Evolutionary conservation across 2,113 vertebrate species (phyloP).

Genomic region (Leptobrachium ailaonicum): DNA sequence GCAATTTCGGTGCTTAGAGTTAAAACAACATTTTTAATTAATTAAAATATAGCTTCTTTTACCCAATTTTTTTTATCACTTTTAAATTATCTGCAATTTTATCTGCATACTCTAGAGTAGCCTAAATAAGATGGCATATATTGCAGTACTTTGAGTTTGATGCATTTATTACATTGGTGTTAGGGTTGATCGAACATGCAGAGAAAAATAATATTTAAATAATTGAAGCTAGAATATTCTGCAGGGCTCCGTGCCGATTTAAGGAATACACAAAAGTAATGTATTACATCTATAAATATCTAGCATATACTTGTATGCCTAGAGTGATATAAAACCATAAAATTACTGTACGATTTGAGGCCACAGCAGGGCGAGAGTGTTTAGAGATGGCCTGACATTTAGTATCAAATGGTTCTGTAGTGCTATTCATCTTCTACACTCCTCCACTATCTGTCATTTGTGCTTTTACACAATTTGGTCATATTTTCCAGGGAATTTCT

Average conservation of each 20-base stretch:
- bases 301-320: not conserved
- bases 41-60: too few species aligned
- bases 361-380: not conserved
- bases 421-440: slow-evolving; percentile 9
- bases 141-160: too few species aligned
- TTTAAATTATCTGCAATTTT: too few species aligned
- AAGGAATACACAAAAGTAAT: not conserved
- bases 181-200: too few species aligned
- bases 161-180: too few species aligned
- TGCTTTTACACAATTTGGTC: slow-evolving; percentile 33
- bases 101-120: too few species aligned
- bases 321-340: not conserved
- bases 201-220: not conserved
- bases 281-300: not conserved
- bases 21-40: too few species aligned
- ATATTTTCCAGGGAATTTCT: slow-evolving; percentile 57
- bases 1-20: too few species aligned
- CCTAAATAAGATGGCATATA: too few species aligned
- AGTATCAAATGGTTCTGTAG: not conserved
- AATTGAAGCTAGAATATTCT: not conserved
- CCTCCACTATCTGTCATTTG: slow-evolving; percentile 6
- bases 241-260: too few species aligned
- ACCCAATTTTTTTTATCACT: too few species aligned
- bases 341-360: not conserved
- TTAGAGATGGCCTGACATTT: slow-evolving; percentile 1